Conservation (phyloP, 2,113 vertebrate species). For the Scopus umbretta region DNA sequence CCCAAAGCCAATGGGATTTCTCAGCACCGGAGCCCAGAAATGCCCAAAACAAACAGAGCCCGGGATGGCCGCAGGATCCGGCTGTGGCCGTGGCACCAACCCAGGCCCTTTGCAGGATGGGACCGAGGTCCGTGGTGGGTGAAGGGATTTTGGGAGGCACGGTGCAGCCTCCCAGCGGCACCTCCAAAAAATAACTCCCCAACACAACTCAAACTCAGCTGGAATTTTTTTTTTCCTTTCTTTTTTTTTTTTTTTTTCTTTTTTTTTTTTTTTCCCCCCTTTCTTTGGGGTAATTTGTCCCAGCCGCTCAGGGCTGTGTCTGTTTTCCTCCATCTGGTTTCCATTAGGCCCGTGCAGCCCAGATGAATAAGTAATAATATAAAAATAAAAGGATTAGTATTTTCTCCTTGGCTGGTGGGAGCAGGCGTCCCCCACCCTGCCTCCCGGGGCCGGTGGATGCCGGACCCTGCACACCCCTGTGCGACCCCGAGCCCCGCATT, state of each 20-base stretch:
- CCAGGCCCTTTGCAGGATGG: background rate
- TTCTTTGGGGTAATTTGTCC: constrained; percentile 81
- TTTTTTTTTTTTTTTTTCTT: constrained; percentile 64
- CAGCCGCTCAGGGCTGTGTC: constrained; percentile 82
- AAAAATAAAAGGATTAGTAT: constrained; percentile 75
- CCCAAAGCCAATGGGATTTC: background rate
- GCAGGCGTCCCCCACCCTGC: background rate
- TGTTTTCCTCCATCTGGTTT: constrained; percentile 90
- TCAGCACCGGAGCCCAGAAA: background rate
- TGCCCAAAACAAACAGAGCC: background rate
- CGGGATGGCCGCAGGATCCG: background rate
- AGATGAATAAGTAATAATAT: constrained; percentile 78
- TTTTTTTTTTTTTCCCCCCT: too few species aligned
- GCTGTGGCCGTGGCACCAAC: rapidly evolving
- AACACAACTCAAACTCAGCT: constrained; percentile 50
- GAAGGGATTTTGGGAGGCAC: background rate
- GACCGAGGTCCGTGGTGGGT: rapidly evolving
- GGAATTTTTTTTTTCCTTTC: constrained; percentile 76
- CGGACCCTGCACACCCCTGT: background rate
- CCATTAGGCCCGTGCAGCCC: constrained; percentile 77
- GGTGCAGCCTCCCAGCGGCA: background rate
- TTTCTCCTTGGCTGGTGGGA: constrained; percentile 60
- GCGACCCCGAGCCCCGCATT: background rate
- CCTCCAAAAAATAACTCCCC: constrained; percentile 12
- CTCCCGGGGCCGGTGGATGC: background rate